phyloP scores from a whole-genome alignment of 92 coral and sea anemone species.

The Zoanthus gigantus region DNA sequence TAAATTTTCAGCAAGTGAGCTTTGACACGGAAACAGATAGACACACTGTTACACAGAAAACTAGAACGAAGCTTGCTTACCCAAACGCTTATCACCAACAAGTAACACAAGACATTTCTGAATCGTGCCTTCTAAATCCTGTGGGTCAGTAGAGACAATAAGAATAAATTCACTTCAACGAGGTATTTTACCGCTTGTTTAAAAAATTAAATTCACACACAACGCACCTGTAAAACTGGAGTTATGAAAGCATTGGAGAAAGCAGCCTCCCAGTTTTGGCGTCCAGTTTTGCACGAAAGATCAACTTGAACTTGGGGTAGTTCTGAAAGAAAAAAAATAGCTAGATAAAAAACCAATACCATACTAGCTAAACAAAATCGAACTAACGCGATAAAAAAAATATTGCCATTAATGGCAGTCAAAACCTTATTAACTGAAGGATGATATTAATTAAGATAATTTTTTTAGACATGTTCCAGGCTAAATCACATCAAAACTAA shows the following conservation, averaged over 20 bases:
- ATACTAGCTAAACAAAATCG: too few relatives aligned
- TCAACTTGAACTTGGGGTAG: background rate
- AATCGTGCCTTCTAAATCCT: slow-evolving; percentile 56
- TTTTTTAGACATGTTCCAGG: too few relatives aligned
- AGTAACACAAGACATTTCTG: slow-evolving; percentile 53
- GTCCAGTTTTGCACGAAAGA: slow-evolving; percentile 55
- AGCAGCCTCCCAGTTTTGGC: slow-evolving; percentile 78
- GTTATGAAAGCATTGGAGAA: slow-evolving; percentile 63
- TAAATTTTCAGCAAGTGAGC: too few relatives aligned
- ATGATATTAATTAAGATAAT: too few relatives aligned
- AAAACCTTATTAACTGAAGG: too few relatives aligned
- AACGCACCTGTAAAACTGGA: slow-evolving; percentile 68
- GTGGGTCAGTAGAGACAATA: background rate
- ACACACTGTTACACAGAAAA: background rate
- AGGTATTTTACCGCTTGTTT: background rate
- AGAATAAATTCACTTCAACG: background rate
- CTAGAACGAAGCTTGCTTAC: slow-evolving; percentile 42
- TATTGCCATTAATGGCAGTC: too few relatives aligned
- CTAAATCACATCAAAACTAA: too few relatives aligned
- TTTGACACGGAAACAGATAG: background rate
- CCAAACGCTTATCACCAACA: slow-evolving; percentile 78
- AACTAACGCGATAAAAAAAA: too few relatives aligned
- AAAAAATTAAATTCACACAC: background rate
- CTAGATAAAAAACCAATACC: background rate
- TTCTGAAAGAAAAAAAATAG: background rate